Evolutionary conservation across 2,797 vertebrate genomes (phyloP), one percentile per base, ranked within the genome.

Genomic region (Rhincodon typus): DNA sequence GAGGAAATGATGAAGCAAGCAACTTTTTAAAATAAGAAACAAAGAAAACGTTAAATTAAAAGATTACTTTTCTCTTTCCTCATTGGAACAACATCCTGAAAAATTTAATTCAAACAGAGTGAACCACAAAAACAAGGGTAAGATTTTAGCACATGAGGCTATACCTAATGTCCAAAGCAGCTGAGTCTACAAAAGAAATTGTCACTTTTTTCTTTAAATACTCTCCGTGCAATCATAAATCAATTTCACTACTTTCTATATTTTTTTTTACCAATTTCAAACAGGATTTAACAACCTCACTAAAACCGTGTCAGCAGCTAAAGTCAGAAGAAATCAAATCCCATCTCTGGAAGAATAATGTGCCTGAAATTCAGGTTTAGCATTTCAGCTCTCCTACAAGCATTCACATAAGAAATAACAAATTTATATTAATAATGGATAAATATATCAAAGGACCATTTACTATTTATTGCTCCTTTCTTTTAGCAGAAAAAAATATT

Each of bases 391-490:
- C 23, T 50, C 42, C 25, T 10, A 15, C 69, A 34, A 53, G 93
- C 66, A 50, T 94, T 94, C 93, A 74, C 38, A 94, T 74, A 15
- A 94, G 67, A 94, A 30, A 72, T 72, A 94, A 94, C 38, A 74
- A 94, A 74, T 74, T 50, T 70, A 46, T 25, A 30, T 46, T 94
- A 72, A 50, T 72, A 27, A 42, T 72, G 38, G 15, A 53, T 72
- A 19, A 72, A 5, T 4, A 50, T 25, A 94, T 34, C 67, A 74
- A 72, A 70, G 25, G 69, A 27, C 67, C 25, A 94, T 53, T 94
- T 30, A 72, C 42, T 50, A 53, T 94, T 50, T 72, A 34, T 94
- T 19, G 38, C 30, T 94, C 42, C 5, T n/a, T 69, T 93, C 13
- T 69, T 50, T 19, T 62, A 3, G 17, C 34, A 12, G 23, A 30